Evolutionary conservation across 2,888 invertebrate genomes (phyloP).

Genomic region (Erynnis tages): DNA sequence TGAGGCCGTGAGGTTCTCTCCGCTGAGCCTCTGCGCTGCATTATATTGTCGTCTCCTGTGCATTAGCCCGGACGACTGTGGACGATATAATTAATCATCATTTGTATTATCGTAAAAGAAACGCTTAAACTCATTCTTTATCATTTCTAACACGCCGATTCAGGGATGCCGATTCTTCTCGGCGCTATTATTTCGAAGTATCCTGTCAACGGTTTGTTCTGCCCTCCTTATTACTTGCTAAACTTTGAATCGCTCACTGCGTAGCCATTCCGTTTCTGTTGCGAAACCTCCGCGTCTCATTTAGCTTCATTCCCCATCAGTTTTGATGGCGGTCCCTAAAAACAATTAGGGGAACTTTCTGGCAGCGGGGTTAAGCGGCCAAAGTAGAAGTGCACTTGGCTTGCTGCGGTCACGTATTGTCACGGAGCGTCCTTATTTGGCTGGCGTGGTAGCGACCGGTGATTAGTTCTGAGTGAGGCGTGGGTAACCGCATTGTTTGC

Average conservation of each 20-base stretch:
- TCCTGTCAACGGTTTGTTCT: not conserved
- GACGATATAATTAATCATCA: slow-evolving; percentile 30
- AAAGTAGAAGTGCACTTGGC: not conserved
- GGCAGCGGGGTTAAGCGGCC: slow-evolving; percentile 1
- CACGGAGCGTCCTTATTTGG: slow-evolving; percentile 3
- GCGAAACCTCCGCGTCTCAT: slow-evolving; percentile 9
- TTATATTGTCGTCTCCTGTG: slow-evolving; percentile 25
- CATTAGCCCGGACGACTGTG: slow-evolving; percentile 22
- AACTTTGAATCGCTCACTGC: not conserved
- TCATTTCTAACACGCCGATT: not conserved
- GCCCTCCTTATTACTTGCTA: not conserved
- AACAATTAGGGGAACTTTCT: slow-evolving; percentile 20
- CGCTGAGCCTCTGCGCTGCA: slow-evolving; percentile 5
- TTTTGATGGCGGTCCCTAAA: slow-evolving; percentile 6
- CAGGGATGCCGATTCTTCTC: not conserved
- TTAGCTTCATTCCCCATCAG: slow-evolving; percentile 1
- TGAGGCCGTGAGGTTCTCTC: slow-evolving; percentile 11
- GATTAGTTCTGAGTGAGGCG: slow-evolving; percentile 44
- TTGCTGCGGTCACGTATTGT: slow-evolving; percentile 8
- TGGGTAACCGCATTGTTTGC: slow-evolving; percentile 37
- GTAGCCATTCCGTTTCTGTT: slow-evolving; percentile 4
- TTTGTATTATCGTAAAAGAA: slow-evolving; percentile 25
- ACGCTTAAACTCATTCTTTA: not conserved
- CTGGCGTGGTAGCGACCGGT: slow-evolving; percentile 18
- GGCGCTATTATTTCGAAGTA: not conserved